Percentiles rank a stretch among this genome's conserved stretches.
phyloP scores from a whole-genome alignment of 2,113 vertebrate genomes.

The Willisornis vidua region DNA sequence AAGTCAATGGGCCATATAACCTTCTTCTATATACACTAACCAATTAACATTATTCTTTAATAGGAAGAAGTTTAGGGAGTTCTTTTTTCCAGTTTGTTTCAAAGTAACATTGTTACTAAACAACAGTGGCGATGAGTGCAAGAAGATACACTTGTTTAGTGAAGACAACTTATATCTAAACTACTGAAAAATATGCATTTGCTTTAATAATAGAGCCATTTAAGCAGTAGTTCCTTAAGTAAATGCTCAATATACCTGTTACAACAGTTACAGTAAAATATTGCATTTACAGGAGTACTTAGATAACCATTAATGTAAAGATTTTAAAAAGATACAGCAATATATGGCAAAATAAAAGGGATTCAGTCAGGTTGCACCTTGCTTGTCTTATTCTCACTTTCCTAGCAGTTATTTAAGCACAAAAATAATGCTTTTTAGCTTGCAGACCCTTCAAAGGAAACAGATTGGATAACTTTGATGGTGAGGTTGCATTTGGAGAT shows the following conservation, averaged over 20 bases:
- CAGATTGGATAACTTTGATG: neutral
- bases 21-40: constrained; percentile 64
- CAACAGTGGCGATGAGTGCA: neutral
- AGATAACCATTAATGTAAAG: neutral
- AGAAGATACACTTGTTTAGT: neutral
- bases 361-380: neutral
- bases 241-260: neutral
- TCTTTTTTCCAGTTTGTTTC: constrained; percentile 51
- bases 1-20: constrained; percentile 75
- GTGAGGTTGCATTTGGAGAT: neutral
- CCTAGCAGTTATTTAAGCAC: neutral
- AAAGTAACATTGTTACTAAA: constrained; percentile 43
- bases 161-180: neutral
- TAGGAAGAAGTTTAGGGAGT: constrained; percentile 66
- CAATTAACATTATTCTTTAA: constrained; percentile 74
- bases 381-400: neutral
- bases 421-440: neutral
- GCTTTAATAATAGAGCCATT: neutral
- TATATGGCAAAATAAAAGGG: neutral
- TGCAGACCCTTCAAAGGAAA: neutral
- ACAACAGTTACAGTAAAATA: neutral
- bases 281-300: neutral
- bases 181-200: neutral
- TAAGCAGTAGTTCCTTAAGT: neutral
- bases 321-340: neutral